Base-by-base conservation (phyloP, 2,797 vertebrate genomes). In the Zenarchopterus dispar region DNA sequence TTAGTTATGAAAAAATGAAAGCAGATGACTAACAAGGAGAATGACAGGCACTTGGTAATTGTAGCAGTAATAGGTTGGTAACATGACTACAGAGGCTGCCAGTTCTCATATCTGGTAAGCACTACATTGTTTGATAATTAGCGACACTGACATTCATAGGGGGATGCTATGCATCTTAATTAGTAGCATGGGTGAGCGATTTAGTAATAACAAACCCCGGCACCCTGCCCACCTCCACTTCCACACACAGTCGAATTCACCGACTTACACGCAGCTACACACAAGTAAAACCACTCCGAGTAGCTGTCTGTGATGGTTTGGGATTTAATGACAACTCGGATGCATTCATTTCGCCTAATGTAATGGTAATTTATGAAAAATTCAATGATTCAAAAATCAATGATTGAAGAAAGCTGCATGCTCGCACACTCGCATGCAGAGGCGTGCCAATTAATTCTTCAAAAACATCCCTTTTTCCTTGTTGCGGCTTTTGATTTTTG, bases 41-140 rank as follows among this genome's bases (percentile, higher is more conserved):
- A 75, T 89, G 89, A 89, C 85, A 87, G 81, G 73, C 84, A 64
- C 80, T 78, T 78, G 89, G 86, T 91, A 91, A 90, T 90, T 91
- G 89, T 74, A 84, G 81, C 86, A 78, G 86, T 90, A 91, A 91
- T 87, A 91, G 86, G 86, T 90, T 88, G 85, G 87, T 89, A 91
- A 91, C 88, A 89, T 64, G 88, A 91, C 89, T 85, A 89, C 86
- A 84, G 88, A 92, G 85, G 81, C 89, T 92, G 91, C 90, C 90
- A 91, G 84, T 89, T 91, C 87, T 91, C 84, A 90, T 92, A 89
- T 91, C 89, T 86, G 57, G 77, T 87, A 88, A 92, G 84, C 86
- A 85, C 84, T 89, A 88, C 91, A 91, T 90, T 88, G 89, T 90
- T 89, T 91, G 89, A 91, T 91, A 89, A 92, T 92, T 92, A 91